A percentile compares a stretch with the other conserved stretches of the same genome.
Evolutionary conservation across 2,113 vertebrate genomes (phyloP).

Genomic region (Cervus canadensis): DNA sequence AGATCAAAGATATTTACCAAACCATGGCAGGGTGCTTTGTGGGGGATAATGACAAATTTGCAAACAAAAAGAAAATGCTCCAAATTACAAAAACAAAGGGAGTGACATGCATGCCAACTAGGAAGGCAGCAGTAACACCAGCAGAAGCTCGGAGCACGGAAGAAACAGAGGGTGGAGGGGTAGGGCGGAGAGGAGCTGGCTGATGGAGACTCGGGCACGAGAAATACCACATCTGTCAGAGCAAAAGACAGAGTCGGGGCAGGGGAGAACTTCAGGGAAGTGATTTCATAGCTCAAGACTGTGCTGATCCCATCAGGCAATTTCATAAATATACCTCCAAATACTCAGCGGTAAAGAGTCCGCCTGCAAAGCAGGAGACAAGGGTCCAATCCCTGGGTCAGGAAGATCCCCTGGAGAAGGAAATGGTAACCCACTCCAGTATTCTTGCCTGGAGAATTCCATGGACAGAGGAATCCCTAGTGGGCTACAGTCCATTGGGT

Average conservation of each 20-base stretch:
- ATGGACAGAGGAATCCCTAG: background rate
- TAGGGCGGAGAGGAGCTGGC: background rate
- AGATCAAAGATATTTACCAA: constrained; percentile 56
- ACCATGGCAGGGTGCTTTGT: background rate
- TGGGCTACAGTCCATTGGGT: background rate
- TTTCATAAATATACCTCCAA: background rate
- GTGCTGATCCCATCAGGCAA: background rate
- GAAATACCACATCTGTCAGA: constrained; percentile 60
- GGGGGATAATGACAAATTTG: constrained; percentile 57
- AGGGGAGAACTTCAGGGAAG: background rate
- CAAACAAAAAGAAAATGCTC: constrained; percentile 53
- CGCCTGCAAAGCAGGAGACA: background rate
- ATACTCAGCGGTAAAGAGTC: background rate
- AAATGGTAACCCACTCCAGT: background rate
- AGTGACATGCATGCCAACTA: background rate
- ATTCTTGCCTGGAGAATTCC: background rate
- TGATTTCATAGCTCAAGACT: constrained; percentile 42
- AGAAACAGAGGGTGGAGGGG: background rate
- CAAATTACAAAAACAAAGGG: constrained; percentile 55
- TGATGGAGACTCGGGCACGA: constrained; percentile 35
- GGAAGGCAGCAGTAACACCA: background rate
- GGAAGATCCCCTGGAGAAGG: background rate
- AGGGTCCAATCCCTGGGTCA: background rate
- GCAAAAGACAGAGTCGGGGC: background rate
- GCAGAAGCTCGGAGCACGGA: background rate